Evolutionary conservation across 2,797 vertebrate genomes (phyloP).

Genomic region (Molothrus ater): DNA sequence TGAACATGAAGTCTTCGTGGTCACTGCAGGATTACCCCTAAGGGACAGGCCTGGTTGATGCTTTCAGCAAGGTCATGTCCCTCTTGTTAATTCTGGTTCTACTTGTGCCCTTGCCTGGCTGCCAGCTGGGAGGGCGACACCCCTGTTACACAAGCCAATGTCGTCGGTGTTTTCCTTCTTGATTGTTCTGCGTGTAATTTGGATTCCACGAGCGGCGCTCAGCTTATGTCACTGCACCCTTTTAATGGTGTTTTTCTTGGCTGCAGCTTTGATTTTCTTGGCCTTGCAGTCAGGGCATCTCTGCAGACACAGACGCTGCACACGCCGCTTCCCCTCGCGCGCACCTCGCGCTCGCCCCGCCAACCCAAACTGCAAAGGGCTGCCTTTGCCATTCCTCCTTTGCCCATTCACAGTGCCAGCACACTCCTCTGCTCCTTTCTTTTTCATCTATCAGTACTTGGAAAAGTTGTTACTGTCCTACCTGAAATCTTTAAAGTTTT

Average conservation of each 20-base stretch:
- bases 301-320: background rate
- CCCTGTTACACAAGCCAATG: background rate
- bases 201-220: background rate
- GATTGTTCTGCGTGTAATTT: background rate
- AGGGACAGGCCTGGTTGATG: background rate
- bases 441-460: background rate
- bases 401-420: rapidly evolving
- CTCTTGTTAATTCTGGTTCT: background rate
- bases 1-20: rapidly evolving
- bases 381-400: background rate
- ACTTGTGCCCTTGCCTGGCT: background rate
- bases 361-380: background rate
- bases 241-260: slow-evolving; percentile 48
- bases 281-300: background rate
- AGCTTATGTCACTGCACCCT: slow-evolving; percentile 14
- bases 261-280: slow-evolving; percentile 37
- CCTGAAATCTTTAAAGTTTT: background rate
- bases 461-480: background rate
- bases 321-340: rapidly evolving
- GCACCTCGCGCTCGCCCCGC: background rate
- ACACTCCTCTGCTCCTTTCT: background rate
- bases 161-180: background rate
- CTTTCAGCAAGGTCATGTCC: background rate
- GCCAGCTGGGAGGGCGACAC: background rate
- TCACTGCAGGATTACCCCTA: background rate